Percentiles rank a stretch among this genome's conserved stretches.
These are phyloP conservation scores for Hydropsyche betteni DNA, from an alignment of 2,888 invertebrate species.

Conservation along the genomic window DNA sequence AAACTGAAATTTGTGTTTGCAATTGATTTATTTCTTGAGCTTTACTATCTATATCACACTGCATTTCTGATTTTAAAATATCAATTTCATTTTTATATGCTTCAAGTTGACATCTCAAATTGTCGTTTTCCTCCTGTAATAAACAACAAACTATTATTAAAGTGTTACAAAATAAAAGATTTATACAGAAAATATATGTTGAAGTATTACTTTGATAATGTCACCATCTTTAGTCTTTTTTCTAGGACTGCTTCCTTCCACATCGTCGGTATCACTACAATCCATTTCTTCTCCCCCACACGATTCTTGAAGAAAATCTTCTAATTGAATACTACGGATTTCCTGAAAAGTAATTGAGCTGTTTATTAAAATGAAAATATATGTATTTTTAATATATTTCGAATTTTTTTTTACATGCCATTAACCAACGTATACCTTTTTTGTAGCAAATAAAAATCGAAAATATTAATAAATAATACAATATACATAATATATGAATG, in stretches of 20 bases:
- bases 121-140: conserved; percentile 86
- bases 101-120: conserved; percentile 88
- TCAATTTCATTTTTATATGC: conserved; percentile 95
- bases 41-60: conserved; percentile 81
- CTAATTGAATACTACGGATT: conserved; percentile 73
- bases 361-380: conserved; percentile 16
- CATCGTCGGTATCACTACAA: conserved; percentile 80
- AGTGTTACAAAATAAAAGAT: neutral
- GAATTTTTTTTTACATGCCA: neutral
- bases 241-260: conserved; percentile 57
- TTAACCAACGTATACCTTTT: neutral
- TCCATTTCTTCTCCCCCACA: conserved; percentile 87
- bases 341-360: conserved; percentile 64
- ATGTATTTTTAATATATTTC: neutral
- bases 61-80: conserved; percentile 82
- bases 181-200: neutral
- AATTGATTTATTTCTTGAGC: conserved; percentile 79
- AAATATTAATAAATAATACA: conserved; percentile 51
- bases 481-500: neutral
- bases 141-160: neutral
- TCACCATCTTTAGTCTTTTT: conserved; percentile 58
- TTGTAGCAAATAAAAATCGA: conserved; percentile 37
- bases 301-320: conserved; percentile 59
- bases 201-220: conserved; percentile 54
- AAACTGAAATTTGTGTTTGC: conserved; percentile 51